phyloP scores from a whole-genome alignment of 1,140 invertebrate species.

The Ceratitis capitata region DNA sequence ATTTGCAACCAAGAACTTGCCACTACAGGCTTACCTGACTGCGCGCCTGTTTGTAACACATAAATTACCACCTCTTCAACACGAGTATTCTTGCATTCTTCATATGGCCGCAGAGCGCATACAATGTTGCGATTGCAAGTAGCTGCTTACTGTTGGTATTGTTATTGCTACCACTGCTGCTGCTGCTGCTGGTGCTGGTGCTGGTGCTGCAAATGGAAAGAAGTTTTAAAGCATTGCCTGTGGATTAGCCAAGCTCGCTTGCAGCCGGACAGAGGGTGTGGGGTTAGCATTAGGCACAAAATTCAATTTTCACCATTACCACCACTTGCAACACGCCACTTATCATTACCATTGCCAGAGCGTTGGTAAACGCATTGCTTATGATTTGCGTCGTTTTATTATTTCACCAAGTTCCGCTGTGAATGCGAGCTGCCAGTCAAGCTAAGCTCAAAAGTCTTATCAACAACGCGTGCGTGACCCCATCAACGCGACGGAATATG shows the following conservation, averaged over 20 bases:
- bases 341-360: neutral
- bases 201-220: neutral
- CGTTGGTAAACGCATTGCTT: neutral
- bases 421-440: neutral
- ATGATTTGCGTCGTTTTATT: neutral
- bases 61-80: constrained; percentile 14
- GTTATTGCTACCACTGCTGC: neutral
- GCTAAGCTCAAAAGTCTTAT: neutral
- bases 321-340: neutral
- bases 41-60: neutral
- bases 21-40: too few relatives aligned
- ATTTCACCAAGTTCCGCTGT: constrained; percentile 2
- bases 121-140: neutral
- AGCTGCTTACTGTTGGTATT: neutral
- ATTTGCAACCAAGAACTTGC: neutral
- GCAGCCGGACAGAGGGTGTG: neutral
- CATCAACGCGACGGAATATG: neutral
- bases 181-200: neutral
- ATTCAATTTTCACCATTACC: neutral
- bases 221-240: too few relatives aligned
- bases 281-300: neutral
- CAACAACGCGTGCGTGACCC: neutral
- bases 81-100: neutral
- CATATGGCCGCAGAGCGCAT: neutral
- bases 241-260: neutral